These are phyloP conservation scores for Drosophila tanythrix DNA, from an alignment of 2,888 invertebrate genomes.

Conservation along the genomic window DNA sequence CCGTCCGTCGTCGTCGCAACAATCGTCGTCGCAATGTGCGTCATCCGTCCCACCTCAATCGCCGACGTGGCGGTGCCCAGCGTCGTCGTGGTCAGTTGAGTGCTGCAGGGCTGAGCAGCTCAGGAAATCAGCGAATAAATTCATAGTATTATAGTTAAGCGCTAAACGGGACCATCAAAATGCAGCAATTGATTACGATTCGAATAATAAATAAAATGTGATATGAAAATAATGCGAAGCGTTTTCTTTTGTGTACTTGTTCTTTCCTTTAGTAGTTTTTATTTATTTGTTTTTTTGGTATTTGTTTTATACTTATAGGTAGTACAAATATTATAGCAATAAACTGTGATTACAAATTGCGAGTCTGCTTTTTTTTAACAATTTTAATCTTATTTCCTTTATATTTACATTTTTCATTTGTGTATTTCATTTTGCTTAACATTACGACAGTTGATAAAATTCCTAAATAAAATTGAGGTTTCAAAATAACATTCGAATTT, in stretches of 20 bases:
- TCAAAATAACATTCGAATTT: background rate
- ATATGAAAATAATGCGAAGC: constrained; percentile 47
- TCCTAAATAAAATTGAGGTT: background rate
- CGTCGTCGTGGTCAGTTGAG: constrained; percentile 59
- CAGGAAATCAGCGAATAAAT: background rate
- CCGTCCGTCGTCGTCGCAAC: constrained; percentile 27
- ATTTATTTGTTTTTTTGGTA: background rate
- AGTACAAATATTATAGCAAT: background rate
- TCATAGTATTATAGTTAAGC: constrained; percentile 78
- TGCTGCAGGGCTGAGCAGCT: constrained; percentile 51
- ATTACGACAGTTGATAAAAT: background rate
- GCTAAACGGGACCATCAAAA: constrained; percentile 31
- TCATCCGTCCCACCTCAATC: constrained; percentile 52
- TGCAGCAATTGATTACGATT: constrained; percentile 50
- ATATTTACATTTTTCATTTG: background rate
- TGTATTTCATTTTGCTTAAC: background rate
- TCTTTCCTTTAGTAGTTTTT: too few species aligned
- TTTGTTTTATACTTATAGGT: background rate
- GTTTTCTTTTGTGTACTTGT: background rate
- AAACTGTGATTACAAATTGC: background rate
- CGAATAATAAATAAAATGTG: constrained; percentile 61
- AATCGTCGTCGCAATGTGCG: constrained; percentile 62
- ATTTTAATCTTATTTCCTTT: background rate
- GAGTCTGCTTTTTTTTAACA: background rate
- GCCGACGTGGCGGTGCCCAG: constrained; percentile 53